These are phyloP conservation scores for Cremastinae sp. DNA, from an alignment of 2,888 invertebrate species.

Conservation along the genomic window DNA sequence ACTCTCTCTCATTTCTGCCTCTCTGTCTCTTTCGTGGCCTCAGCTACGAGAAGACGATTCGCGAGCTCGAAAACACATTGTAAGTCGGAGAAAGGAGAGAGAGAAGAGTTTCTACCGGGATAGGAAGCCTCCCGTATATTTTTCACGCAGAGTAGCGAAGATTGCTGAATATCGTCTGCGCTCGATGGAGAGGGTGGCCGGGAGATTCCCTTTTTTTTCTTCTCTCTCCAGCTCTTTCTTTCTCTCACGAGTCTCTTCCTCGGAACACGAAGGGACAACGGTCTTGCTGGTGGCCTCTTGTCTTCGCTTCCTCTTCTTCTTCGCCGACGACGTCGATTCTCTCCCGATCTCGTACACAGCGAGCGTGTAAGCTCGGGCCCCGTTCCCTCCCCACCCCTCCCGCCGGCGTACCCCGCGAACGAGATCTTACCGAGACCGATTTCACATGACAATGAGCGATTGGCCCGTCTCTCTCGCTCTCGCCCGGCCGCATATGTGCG, in stretches of 20 bases:
- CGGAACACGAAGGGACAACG: slow-evolving; percentile 59
- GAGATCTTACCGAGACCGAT: slow-evolving; percentile 20
- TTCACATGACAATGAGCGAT: slow-evolving; percentile 54
- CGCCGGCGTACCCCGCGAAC: slow-evolving; percentile 27
- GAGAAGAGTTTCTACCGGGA: slow-evolving; percentile 31
- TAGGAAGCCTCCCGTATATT: slow-evolving; percentile 33
- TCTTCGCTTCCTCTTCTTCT: slow-evolving; percentile 47
- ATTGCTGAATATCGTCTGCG: slow-evolving; percentile 46
- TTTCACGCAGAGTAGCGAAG: slow-evolving; percentile 44
- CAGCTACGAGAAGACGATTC: slow-evolving; percentile 40
- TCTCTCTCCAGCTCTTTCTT: slow-evolving; percentile 26
- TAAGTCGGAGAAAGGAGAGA: slow-evolving; percentile 24
- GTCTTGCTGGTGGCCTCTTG: slow-evolving; percentile 60
- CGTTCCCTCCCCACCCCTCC: not conserved
- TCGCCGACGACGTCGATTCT: slow-evolving; percentile 30
- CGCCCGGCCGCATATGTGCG: not conserved
- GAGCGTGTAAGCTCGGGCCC: slow-evolving; percentile 43
- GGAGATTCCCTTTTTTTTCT: slow-evolving; percentile 32
- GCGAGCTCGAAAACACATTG: slow-evolving; percentile 53
- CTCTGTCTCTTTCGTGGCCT: slow-evolving; percentile 14
- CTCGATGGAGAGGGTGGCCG: slow-evolving; percentile 10
- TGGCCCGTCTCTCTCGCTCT: not conserved
- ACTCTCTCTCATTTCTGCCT: slow-evolving; percentile 9
- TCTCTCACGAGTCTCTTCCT: slow-evolving; percentile 49
- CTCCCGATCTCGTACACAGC: slow-evolving; percentile 25